Evolutionary conservation across 1,140 invertebrate species (phyloP), one percentile per base, ranked within the genome.

Genomic region (Drosophila rhopaloa): DNA sequence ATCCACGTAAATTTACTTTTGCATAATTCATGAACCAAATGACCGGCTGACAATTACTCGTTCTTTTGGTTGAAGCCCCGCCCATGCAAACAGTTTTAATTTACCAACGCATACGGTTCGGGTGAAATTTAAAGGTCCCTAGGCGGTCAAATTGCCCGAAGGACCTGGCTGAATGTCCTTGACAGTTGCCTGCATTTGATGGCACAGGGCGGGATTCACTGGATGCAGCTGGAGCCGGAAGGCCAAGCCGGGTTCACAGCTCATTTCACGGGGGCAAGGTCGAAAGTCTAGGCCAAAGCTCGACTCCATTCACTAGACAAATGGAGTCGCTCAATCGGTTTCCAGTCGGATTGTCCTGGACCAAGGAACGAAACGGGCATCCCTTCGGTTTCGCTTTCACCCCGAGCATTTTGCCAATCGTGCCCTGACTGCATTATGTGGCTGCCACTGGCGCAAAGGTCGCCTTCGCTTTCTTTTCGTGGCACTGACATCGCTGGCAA

Each of bases 1-100:
- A 63, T 72, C 44, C 55, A 61, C 65, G 63, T 55, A 43, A 70
- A 82, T 54, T 59, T 46, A 24, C 43, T 63, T 79, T 76, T 85
- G 82, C 83, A 85, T 85, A 88, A 85, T 82, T 88, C 65, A 79
- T 56, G 72, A 48, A n/a, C 50, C 61, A 60, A 82, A 78, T 81
- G 79, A 56, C 65, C 76, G 44, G 40, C 46, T 47, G 19, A 37
- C 63, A 55, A 54, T 57, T 55, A 47, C 35, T 46, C 46, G 32
- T 29, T 9, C 35, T 35, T 11, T 11, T 13, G 41, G 19, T 32
- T 8, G 47, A 16, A 65, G 37, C 40, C 75, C 51, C 73, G 41
- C 13, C 24, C 58, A 41, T 8, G 43, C 48, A 72, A 63, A 71
- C 58, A 72, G 66, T 80, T 72, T 56, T 53, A 54, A 60, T 41